Conservation (phyloP, 1,140 invertebrate species). For the Doryteuthis pealeii region DNA sequence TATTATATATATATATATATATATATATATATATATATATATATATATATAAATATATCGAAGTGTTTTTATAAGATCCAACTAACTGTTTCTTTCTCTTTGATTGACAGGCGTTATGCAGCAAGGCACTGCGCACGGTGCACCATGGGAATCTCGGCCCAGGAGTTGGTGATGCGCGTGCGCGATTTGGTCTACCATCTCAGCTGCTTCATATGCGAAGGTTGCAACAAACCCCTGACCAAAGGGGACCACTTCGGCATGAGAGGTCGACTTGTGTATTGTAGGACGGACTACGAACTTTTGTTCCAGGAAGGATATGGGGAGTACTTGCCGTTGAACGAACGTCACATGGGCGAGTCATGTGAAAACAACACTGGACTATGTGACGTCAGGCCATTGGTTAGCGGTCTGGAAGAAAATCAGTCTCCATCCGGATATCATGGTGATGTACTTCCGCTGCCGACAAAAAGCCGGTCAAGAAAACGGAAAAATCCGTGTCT, state of each 20-base stretch:
- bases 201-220: conserved; percentile 41
- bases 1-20: background rate
- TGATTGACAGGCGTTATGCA: conserved; percentile 50
- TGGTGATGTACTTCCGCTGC: conserved; percentile 23
- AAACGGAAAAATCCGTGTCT: conserved; percentile 71
- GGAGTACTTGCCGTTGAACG: conserved; percentile 4
- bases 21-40: too few species aligned
- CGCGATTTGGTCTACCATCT: conserved; percentile 58
- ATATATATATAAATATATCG: too few species aligned
- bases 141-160: conserved; percentile 75
- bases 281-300: conserved; percentile 57
- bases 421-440: conserved; percentile 49
- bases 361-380: conserved; percentile 13
- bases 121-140: conserved; percentile 78
- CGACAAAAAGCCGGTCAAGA: conserved; percentile 78
- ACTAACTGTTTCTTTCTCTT: background rate
- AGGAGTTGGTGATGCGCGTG: conserved; percentile 68
- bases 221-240: conserved; percentile 68
- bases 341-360: conserved; percentile 12
- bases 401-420: conserved; percentile 70
- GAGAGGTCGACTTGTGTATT: conserved; percentile 57
- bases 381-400: conserved; percentile 15
- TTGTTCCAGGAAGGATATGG: conserved; percentile 23
- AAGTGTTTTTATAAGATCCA: background rate
- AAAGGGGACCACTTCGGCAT: conserved; percentile 81